Evolutionary conservation across 2,113 vertebrate genomes (phyloP).

Genomic region (Rissa tridactyla): DNA sequence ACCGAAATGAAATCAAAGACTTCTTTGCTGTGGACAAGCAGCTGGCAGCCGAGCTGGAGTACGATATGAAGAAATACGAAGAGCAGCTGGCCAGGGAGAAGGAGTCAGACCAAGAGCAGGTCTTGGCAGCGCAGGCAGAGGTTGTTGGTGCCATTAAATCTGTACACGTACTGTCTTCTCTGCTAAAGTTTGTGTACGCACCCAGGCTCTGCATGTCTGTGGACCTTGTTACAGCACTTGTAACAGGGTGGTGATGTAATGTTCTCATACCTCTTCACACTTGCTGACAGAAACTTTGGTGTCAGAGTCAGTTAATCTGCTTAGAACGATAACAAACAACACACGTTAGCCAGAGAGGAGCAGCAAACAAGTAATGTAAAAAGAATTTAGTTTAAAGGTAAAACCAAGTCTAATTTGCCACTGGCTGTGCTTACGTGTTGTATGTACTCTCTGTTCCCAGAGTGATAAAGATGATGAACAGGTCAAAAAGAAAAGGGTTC

Average conservation of each 20-base stretch:
- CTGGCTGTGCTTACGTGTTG: not conserved
- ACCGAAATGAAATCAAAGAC: conserved; percentile 87
- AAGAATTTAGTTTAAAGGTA: not conserved
- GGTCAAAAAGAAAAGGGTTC: not conserved
- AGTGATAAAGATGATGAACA: not conserved
- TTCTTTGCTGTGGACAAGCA: conserved; percentile 89
- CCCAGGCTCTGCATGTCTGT: not conserved
- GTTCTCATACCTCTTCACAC: not conserved
- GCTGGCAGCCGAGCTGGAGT: conserved; percentile 90
- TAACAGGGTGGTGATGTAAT: not conserved
- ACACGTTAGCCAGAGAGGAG: not conserved
- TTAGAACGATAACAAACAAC: not conserved
- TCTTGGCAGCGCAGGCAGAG: not conserved
- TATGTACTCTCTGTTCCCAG: not conserved
- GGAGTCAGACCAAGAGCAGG: conserved; percentile 12
- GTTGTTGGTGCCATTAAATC: not conserved
- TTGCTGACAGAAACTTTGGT: not conserved
- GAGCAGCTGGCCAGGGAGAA: conserved; percentile 77
- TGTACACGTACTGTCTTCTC: not conserved
- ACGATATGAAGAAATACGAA: conserved; percentile 85
- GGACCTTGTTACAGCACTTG: not conserved
- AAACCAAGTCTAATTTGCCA: not conserved
- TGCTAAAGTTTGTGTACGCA: not conserved
- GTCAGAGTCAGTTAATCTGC: not conserved
- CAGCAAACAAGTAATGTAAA: not conserved